Evolutionary conservation across 2,113 vertebrate genomes (phyloP).

Genomic region (Poicephalus meyeri): DNA sequence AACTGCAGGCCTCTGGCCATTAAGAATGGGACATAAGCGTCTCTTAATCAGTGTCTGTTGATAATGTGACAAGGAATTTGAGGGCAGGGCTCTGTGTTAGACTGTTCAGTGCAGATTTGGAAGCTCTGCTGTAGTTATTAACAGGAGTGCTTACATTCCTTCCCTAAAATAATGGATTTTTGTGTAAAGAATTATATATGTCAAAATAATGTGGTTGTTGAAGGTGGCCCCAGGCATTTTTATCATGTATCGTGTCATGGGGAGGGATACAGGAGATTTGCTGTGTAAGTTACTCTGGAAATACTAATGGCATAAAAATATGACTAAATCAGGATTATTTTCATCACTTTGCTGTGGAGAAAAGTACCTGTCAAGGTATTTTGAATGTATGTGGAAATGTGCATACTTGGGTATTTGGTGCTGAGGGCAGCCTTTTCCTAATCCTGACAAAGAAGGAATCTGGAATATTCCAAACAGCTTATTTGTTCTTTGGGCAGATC

Average conservation of each 20-base stretch:
- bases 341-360: neutral
- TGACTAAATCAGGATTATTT: neutral
- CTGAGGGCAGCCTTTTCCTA: neutral
- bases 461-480: neutral
- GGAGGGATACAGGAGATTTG: neutral
- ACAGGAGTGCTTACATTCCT: neutral
- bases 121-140: neutral
- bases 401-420: neutral
- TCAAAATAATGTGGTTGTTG: neutral
- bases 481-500: constrained; percentile 3
- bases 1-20: neutral
- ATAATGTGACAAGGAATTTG: neutral
- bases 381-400: neutral
- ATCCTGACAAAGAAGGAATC: neutral
- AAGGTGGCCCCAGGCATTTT: neutral
- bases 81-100: neutral
- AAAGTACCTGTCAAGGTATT: neutral
- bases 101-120: neutral
- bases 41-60: neutral
- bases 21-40: neutral
- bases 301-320: neutral
- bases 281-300: neutral
- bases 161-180: neutral
- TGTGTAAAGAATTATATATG: neutral
- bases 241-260: neutral